Evolutionary conservation across 1,140 invertebrate genomes (phyloP), one percentile per base, ranked within the genome.

Genomic region (Drosophila gunungcola): DNA sequence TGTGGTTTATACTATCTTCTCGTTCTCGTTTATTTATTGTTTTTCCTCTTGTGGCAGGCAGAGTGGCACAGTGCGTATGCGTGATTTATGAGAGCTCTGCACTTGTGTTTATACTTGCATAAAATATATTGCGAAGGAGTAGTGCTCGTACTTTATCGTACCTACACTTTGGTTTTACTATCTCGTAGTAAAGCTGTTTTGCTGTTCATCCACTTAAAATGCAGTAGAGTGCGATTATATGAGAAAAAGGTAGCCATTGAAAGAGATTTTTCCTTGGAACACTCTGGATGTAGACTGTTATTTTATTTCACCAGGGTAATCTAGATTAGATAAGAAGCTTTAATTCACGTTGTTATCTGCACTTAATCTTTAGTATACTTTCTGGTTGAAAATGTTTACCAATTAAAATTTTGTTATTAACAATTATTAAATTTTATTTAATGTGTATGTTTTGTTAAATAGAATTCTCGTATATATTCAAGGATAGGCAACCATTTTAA

Each of bases 21-120:
- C 53, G 12, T 43, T 86, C 77, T 63, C 53, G 12, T 43, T 86
- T 75, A 86, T 86, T 86, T 86, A 86, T 86, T 48, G 82, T 82
- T 83, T 58, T 63, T 46, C 49, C 61, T 58, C 61, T 58, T 74
- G 67, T 45, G 58, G 54, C 52, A 65, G 57, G 12, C 49, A 60
- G 51, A 49, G 57, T 58, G 62, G 51, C 57, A 64, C 78, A 81
- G 56, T 85, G 82, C 82, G 82, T 88, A 86, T 86, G 54, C 83
- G 83, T 86, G 83, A 86, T 88, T 86, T 86, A 86, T 86, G 39
- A n/a, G 43, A 42, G 41, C 53, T 57, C 45, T 39, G 60, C 67
- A 62, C 61, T 56, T 75, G 69, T 41, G 68, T 42, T 54, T 74
- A 54, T 74, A 27, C 42, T 48, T 45, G 49, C 39, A 70, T 70